phyloP scores from a whole-genome alignment of 2,888 invertebrate genomes.

The Caenorhabditis sinica region DNA sequence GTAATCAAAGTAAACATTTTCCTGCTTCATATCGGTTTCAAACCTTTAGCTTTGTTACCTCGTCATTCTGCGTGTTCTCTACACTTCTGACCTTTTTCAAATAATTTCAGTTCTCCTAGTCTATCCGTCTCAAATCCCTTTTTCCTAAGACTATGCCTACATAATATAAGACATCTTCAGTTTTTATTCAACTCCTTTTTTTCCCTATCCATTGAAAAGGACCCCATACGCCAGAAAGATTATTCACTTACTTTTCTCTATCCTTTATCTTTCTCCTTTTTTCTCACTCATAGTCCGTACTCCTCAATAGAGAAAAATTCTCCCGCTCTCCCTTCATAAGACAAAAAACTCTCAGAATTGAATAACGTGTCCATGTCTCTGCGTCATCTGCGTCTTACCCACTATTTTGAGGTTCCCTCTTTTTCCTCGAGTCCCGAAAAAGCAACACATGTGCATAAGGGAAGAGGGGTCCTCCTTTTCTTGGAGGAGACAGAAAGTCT shows the following conservation, averaged over 20 bases:
- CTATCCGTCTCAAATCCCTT: too few relatives aligned
- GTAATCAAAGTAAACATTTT: too few relatives aligned
- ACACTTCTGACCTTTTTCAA: too few relatives aligned
- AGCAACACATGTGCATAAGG: slow-evolving; percentile 29
- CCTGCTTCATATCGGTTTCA: too few relatives aligned
- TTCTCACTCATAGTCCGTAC: background rate
- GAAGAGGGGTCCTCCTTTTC: background rate
- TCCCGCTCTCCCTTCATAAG: slow-evolving; percentile 27
- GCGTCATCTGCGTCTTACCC: background rate
- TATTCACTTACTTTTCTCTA: background rate
- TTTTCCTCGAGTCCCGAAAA: background rate
- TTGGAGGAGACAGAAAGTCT: background rate
- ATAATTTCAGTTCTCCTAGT: too few relatives aligned
- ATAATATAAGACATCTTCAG: background rate
- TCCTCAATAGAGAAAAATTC: too few relatives aligned
- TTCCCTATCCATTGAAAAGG: background rate
- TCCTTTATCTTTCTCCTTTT: background rate
- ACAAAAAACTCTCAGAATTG: slow-evolving; percentile 40
- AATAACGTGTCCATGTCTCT: slow-evolving; percentile 27
- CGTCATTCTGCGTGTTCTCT: too few relatives aligned
- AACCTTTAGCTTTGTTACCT: too few relatives aligned
- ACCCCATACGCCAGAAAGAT: background rate
- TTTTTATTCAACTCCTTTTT: background rate
- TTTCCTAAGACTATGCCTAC: too few relatives aligned
- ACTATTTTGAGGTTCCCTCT: background rate